Evolutionary conservation across 2,113 vertebrate genomes (phyloP), one percentile per base, ranked within the genome.

Genomic region (Syrmaticus mikado): DNA sequence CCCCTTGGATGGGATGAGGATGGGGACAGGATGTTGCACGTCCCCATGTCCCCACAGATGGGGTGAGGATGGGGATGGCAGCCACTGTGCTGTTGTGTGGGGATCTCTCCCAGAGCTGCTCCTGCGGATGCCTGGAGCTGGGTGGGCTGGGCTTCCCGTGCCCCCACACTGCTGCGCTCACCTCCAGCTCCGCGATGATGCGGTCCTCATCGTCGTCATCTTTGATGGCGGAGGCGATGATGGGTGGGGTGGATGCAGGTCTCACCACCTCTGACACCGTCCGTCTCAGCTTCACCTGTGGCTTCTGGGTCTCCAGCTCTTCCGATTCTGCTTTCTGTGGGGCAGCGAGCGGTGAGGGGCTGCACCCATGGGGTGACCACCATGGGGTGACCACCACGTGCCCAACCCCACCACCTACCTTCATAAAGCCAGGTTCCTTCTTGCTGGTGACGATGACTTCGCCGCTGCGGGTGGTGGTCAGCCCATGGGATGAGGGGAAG

Each of bases 391-490:
- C 53, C 53, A 17, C 28, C 28, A 32, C 25, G 7, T 8, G 16
- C n/a, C 38, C 0, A 19, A 27, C 24, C 32, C 55, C 2, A 0
- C 13, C 22, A 19, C 81, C 4, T 74, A 98, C 97, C 97, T 98
- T 98, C 87, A 98, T 98, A 16, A 98, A 98, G 27, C 95, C 75
- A 0, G 98, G 92, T 45, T 98, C 98, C 77, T 98, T 98, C 97
- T 99, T 99, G 94, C 98, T 99, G 88, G 99, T 98, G 95, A 99
- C 95, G 19, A 99, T 98, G 25, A 98, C 98, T 94, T 99, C 99
- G 8, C 99, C 99, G 0, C 98, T 99, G 94, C 99, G 98, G 7
- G 98, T 98, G 3, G 98, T 98, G 94, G 98, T 99, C 53, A 99
- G 94, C 28, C 99, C 98, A 0, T 99, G 99, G 60, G 99, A 98